These are phyloP conservation scores for Sebastes reedi DNA, from an alignment of 2,797 vertebrate species.

Conservation along the genomic window DNA sequence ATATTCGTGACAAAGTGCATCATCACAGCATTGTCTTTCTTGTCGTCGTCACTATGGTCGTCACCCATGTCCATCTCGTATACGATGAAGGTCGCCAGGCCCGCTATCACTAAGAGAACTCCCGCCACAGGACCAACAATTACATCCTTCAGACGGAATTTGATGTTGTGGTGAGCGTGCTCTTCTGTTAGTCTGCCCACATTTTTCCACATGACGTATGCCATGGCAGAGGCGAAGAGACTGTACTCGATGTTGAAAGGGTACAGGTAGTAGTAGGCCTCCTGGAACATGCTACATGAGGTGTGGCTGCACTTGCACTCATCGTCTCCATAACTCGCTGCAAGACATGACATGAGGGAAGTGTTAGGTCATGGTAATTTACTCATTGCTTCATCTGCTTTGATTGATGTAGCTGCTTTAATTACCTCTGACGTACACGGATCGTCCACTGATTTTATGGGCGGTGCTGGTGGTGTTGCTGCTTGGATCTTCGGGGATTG, in stretches of 20 bases:
- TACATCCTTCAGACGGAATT: constrained; percentile 81
- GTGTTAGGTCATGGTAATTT: background rate
- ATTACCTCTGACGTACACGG: constrained; percentile 54
- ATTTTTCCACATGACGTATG: constrained; percentile 98
- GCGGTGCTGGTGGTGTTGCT: background rate
- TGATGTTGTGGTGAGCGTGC: constrained; percentile 67
- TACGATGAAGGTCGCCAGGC: constrained; percentile 88
- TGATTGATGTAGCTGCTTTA: background rate
- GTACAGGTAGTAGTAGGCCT: constrained; percentile 92
- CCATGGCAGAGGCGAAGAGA: constrained; percentile 94
- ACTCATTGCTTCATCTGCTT: background rate
- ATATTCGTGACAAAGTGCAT: constrained; percentile 91
- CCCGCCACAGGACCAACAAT: constrained; percentile 80
- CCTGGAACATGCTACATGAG: constrained; percentile 88
- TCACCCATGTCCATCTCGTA: constrained; percentile 90
- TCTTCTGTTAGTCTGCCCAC: constrained; percentile 87
- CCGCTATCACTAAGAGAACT: constrained; percentile 81
- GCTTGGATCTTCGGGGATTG: background rate
- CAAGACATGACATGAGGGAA: constrained; percentile 30
- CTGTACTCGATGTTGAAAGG: constrained; percentile 98
- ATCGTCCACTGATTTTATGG: constrained; percentile 5
- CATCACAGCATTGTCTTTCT: constrained; percentile 76
- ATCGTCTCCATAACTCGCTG: constrained; percentile 64
- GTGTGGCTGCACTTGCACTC: constrained; percentile 85
- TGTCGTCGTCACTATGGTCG: constrained; percentile 7